Evolutionary conservation across 2,113 vertebrate genomes (phyloP), one percentile per base, ranked within the genome.

Genomic region (Pelobates fuscus): DNA sequence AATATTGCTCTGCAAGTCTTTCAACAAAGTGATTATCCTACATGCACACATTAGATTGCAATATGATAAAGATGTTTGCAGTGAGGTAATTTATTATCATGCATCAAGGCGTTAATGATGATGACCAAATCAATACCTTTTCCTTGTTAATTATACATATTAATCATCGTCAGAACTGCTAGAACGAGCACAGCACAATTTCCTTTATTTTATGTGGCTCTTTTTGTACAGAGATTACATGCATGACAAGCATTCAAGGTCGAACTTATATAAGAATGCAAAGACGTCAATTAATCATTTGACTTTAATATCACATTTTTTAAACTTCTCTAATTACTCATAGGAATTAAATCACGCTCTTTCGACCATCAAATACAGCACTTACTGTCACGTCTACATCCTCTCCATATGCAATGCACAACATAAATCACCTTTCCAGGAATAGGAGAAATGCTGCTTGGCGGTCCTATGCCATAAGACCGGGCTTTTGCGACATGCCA

Each of bases 31-130:
- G 30, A 32, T 32, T 32, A 32, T 32, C 30, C 30, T 10, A 32
- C 30, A n/a, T n/a, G n/a, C n/a, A 32, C 30, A 32, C 30, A 32
- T 32, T 32, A 32, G 30, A 32, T 32, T 32, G 30, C 30, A 10
- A 32, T 32, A 32, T 32, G 30, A 32, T 32, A 10, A 32, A 10
- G 30, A 32, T 32, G 30, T 32, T 32, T 32, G 30, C 30, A 49
- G 44, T n/a, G n/a, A n/a, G n/a, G n/a, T n/a, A n/a, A 60, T 71
- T 60, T 46, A 71, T 71, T 60, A 60, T 30, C 68, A 2, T 46
- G 68, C 44, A 29, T 46, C 27, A 60, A 71, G 55, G 55, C 18
- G 24, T 37, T 59, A 60, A 70, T 70, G 68, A 59, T 17, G 14
- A 44, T 59, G 21, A 23, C 32, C 57, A 61, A 59, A 71, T 60